Evolutionary conservation across 2,797 vertebrate genomes (phyloP), one percentile per base, ranked within the genome.

Genomic region (Parauchenoglanis ngamensis): DNA sequence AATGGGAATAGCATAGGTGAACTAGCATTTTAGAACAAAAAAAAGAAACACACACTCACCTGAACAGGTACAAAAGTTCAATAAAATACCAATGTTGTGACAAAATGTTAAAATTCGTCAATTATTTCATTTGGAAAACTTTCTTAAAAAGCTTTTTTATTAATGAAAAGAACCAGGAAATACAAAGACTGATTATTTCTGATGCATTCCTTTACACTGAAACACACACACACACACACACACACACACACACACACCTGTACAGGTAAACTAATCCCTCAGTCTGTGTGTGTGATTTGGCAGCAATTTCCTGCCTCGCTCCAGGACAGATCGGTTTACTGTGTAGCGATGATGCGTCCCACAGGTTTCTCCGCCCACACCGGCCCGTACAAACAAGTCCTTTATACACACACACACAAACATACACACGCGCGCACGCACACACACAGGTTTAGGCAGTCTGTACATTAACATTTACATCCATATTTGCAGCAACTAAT

Each of bases 251-350:
- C 88, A 93, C 94, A 95, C 94, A 95, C 94, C 94, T 95, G 94
- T 95, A 95, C 92, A 94, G 90, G 95, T 95, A 96, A 96, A 91
- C 90, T 90, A 91, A 96, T 95, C 93, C 86, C 56, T 92, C 91
- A 92, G 93, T 94, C 92, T 91, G 90, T 91, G 93, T 85, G 91
- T 95, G 91, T 95, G 91, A 94, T 94, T 95, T 95, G 93, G 94
- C 93, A 91, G 93, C 93, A 96, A 95, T 96, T 95, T 96, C 95
- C 95, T 95, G 93, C 92, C 94, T 94, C 93, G 94, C 94, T 95
- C 93, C 94, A 92, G 90, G 92, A 93, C 94, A 95, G 95, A 95
- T 96, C 95, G 92, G 92, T 95, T 96, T 96, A 95, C 95, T 93
- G 93, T 96, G 95, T 96, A 94, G 93, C 94, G 92, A 91, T 93